A percentile compares a stretch with the other conserved stretches of the same genome.
These are phyloP conservation scores for Coracias cyanogaster DNA, from an alignment of 2,797 vertebrate genomes.

Conservation along the genomic window DNA sequence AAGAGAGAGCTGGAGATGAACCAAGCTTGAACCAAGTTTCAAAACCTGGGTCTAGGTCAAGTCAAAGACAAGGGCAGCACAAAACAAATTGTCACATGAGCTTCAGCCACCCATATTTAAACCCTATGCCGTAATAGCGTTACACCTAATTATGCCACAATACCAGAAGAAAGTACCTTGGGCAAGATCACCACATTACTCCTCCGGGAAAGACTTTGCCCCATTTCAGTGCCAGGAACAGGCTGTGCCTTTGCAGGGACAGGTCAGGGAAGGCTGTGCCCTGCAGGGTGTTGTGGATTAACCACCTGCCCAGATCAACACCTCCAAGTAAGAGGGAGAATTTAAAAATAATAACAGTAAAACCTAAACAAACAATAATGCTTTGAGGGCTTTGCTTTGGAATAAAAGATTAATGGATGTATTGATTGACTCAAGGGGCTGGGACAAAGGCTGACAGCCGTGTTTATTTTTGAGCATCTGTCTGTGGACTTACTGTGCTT, in stretches of 20 bases:
- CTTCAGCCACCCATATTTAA: neutral
- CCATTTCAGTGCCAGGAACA: neutral
- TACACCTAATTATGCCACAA: neutral
- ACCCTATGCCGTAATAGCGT: rapidly evolving
- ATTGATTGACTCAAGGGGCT: slow-evolving; percentile 34
- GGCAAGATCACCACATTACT: neutral
- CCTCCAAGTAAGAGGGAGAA: neutral
- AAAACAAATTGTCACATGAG: neutral
- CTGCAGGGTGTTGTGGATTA: neutral
- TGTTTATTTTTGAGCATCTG: slow-evolving; percentile 46
- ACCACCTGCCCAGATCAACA: neutral
- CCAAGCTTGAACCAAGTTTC: neutral
- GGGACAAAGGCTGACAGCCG: slow-evolving; percentile 40
- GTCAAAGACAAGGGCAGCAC: neutral
- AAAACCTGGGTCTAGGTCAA: neutral
- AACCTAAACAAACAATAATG: neutral
- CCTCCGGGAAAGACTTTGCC: neutral
- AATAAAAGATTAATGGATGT: slow-evolving; percentile 24
- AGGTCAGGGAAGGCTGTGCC: neutral
- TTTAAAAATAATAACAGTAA: neutral
- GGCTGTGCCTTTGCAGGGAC: neutral
- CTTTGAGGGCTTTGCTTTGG: slow-evolving; percentile 33
- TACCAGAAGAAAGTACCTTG: neutral
- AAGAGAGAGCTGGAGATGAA: neutral
- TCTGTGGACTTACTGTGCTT: slow-evolving; percentile 23